These are phyloP conservation scores for Gobius niger DNA, from an alignment of 2,113 vertebrate species.

Conservation along the genomic window DNA sequence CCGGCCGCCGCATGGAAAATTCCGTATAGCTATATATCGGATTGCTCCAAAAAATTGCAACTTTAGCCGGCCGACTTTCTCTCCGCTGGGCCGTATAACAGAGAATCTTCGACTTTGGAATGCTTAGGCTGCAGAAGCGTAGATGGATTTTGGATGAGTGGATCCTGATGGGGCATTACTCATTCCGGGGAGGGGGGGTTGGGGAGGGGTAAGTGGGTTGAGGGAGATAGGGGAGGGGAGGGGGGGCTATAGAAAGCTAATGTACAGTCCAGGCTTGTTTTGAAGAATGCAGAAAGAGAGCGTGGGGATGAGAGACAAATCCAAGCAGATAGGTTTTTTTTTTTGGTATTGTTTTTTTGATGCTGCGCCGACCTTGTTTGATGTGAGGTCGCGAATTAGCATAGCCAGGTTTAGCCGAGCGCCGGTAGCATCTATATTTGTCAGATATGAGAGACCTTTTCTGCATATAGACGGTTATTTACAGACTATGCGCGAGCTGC, in stretches of 20 bases:
- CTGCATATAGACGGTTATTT: conserved; percentile 2
- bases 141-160: conserved; percentile 12
- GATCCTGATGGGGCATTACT: conserved; percentile 9
- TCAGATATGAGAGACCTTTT: not conserved
- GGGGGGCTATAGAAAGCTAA: not conserved
- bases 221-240: not conserved
- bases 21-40: not conserved
- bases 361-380: conserved; percentile 5
- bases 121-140: conserved; percentile 7
- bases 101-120: not conserved
- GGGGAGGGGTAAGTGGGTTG: not conserved
- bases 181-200: not conserved
- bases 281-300: not conserved
- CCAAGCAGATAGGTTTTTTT: not conserved
- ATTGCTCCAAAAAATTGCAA: not conserved
- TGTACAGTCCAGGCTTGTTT: not conserved
- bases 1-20: not conserved
- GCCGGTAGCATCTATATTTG: not conserved
- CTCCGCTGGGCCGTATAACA: not conserved
- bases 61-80: not conserved
- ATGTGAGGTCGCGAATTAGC: not conserved
- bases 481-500: not conserved
- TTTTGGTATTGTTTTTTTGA: not conserved
- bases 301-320: not conserved
- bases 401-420: not conserved